Percentiles rank a stretch among this genome's conserved stretches.
Evolutionary conservation across 2,113 vertebrate species (phyloP).

Genomic region (Hylia prasina): DNA sequence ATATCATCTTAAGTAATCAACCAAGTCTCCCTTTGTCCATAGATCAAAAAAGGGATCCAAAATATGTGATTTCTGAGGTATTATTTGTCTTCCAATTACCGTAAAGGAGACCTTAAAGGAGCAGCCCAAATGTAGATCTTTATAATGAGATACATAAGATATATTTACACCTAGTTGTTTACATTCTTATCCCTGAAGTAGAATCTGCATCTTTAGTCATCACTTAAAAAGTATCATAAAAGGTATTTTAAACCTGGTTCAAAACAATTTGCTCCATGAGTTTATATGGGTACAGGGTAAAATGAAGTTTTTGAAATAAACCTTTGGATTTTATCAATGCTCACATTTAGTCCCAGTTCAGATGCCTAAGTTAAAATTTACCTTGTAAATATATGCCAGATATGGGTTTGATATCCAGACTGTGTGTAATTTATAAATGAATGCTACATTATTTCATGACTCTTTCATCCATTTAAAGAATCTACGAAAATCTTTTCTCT

Average conservation of each 20-base stretch:
- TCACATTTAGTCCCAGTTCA: background rate
- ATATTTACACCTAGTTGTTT: background rate
- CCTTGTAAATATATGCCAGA: background rate
- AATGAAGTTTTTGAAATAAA: background rate
- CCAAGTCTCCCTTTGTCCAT: background rate
- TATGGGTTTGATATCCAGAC: background rate
- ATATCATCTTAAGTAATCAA: background rate
- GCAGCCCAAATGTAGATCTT: background rate
- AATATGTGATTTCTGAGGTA: background rate
- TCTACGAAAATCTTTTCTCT: background rate
- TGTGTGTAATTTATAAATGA: background rate
- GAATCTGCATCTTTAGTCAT: background rate
- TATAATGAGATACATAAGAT: background rate
- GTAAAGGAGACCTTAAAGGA: background rate
- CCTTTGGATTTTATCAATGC: background rate
- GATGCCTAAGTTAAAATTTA: background rate
- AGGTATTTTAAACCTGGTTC: background rate
- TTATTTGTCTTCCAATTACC: background rate
- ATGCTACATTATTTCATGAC: background rate
- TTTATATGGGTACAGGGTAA: background rate
- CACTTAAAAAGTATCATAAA: background rate
- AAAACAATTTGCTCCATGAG: background rate
- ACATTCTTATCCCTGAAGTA: background rate
- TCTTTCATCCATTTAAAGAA: background rate
- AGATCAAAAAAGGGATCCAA: background rate